phyloP scores from a whole-genome alignment of 2,888 invertebrate genomes.

The Acrocyrtus sp. region DNA sequence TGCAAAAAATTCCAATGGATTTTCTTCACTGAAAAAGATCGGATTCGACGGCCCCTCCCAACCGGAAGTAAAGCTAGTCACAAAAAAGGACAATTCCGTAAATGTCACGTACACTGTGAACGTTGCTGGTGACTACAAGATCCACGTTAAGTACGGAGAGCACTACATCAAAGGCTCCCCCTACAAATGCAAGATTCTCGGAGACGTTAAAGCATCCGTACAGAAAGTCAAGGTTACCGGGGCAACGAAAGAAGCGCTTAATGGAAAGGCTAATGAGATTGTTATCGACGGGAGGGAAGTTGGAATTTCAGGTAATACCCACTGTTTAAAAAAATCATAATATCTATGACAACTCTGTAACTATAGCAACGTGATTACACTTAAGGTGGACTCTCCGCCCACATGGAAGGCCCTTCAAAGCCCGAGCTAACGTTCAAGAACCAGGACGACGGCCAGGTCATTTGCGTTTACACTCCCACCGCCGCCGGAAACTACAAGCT shows the following conservation, averaged over 20 bases:
- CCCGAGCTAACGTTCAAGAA: constrained; percentile 48
- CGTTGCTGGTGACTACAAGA: constrained; percentile 50
- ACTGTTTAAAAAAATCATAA: too few relatives aligned
- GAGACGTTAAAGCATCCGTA: constrained; percentile 45
- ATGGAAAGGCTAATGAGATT: constrained; percentile 28
- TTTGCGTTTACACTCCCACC: constrained; percentile 35
- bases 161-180: constrained; percentile 42
- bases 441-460: constrained; percentile 41
- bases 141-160: constrained; percentile 48
- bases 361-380: not conserved
- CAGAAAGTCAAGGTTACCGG: constrained; percentile 42
- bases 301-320: constrained; percentile 45
- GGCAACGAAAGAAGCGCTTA: constrained; percentile 39
- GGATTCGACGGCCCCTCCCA: constrained; percentile 42
- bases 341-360: not conserved
- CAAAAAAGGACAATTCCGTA: constrained; percentile 46
- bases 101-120: constrained; percentile 47
- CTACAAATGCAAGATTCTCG: constrained; percentile 47
- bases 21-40: too few relatives aligned
- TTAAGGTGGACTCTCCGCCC: constrained; percentile 37
- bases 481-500: constrained; percentile 48
- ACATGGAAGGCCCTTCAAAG: constrained; percentile 49
- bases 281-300: constrained; percentile 46
- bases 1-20: not conserved
- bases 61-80: constrained; percentile 50